Conservation (phyloP, 1,140 invertebrate species). For the Sarcophaga bullata region DNA sequence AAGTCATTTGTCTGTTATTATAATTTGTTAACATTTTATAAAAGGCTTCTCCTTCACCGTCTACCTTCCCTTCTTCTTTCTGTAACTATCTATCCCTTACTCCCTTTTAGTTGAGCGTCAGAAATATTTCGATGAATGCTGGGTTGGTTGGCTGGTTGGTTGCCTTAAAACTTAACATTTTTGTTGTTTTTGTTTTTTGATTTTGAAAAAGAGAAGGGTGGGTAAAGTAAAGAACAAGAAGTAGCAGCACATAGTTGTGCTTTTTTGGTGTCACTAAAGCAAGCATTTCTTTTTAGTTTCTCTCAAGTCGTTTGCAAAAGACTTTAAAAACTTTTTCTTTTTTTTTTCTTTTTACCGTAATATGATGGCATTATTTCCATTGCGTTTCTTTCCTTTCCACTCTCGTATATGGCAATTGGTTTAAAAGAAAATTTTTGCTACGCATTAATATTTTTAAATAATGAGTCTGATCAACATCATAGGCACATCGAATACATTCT, state of each 20-base stretch:
- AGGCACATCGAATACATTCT: too few species aligned
- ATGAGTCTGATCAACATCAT: too few species aligned
- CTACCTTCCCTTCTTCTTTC: neutral
- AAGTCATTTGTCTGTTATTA: conserved; percentile 24
- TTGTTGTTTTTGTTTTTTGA: neutral
- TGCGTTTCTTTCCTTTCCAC: too few species aligned
- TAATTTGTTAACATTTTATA: conserved; percentile 27
- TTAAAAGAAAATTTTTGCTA: too few species aligned
- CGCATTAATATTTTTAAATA: too few species aligned
- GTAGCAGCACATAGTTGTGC: neutral
- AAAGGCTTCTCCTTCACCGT: neutral
- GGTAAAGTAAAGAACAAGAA: neutral
- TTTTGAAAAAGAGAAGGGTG: neutral
- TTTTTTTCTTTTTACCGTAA: neutral
- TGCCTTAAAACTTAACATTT: neutral
- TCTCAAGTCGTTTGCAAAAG: conserved; percentile 18
- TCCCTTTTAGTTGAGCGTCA: neutral
- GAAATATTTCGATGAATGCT: neutral
- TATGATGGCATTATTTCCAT: too few species aligned
- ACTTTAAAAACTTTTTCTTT: neutral
- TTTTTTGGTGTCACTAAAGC: conserved; percentile 18
- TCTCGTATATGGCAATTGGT: too few species aligned
- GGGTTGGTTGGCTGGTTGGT: conserved; percentile 9
- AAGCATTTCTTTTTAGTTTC: neutral
- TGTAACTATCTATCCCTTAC: neutral